Evolutionary conservation across 1,140 invertebrate species (phyloP), one percentile per base, ranked within the genome.

Genomic region (Colletes latitarsis): DNA sequence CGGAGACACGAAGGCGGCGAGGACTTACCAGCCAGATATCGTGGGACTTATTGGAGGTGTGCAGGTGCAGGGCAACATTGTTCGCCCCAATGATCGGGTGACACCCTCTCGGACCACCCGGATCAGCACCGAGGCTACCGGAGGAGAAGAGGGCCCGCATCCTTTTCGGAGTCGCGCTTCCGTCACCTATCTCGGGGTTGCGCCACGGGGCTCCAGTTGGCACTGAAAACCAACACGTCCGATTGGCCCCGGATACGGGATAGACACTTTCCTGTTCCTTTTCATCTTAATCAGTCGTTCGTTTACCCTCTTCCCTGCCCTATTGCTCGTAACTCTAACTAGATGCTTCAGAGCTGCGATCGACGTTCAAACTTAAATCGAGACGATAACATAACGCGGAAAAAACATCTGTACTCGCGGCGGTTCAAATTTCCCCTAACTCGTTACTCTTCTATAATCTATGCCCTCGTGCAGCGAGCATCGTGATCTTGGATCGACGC

Each of bases 141-240:
- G 77, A 83, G 84, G 87, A 88, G 83, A 85, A 88, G 87, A 89
- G 85, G 80, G 87, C 85, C 83, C 84, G 82, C 86, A 88, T 88
- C 86, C 86, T 82, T 87, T 87, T 86, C 77, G 66, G 67, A 58
- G 84, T 86, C 84, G 85, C 84, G 85, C 85, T 69, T 84, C 85
- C 67, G 85, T 86, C 86, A 83, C 82, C 69, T 88, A 87, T 87
- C 84, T 86, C 85, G 78, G 73, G 78, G 82, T 83, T 84, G 85
- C 75, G 75, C 82, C 82, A 74, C 66, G 84, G 75, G 85, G 74
- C 63, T 87, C 85, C 85, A 78, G 93, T 94, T 62, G 94, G 94
- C 90, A 94, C 94, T 94, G 91, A 85, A 88, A 94, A 87, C 81
- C 88, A 82, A 86, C 88, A 89, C 83, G 88, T 83, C 83, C 83